phyloP scores from a whole-genome alignment of 2,888 invertebrate genomes.

The Napeogenes sylphis region DNA sequence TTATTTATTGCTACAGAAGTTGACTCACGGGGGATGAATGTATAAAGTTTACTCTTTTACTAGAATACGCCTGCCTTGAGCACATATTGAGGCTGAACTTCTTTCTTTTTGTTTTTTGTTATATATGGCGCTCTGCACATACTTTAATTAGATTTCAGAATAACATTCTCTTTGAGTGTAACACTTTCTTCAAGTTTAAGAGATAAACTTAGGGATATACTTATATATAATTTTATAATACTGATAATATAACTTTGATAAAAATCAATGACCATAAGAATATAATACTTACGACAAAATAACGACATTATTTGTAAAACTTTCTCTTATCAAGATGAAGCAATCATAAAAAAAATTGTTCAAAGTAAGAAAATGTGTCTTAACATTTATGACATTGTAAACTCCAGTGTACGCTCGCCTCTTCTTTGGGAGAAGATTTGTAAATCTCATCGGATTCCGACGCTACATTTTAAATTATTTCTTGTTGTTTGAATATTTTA shows the following conservation, averaged over 20 bases:
- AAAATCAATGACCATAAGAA: neutral
- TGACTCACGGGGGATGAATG: constrained; percentile 66
- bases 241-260: neutral
- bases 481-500: too few species aligned
- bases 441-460: too few species aligned
- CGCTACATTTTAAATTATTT: too few species aligned
- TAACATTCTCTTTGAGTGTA: constrained; percentile 37
- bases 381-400: neutral
- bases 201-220: neutral
- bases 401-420: too few species aligned
- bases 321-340: too few species aligned
- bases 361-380: neutral
- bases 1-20: constrained; percentile 37
- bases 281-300: neutral
- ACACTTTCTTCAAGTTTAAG: neutral
- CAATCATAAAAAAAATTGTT: neutral
- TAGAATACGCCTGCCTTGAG: too few species aligned
- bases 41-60: constrained; percentile 64
- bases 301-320: too few species aligned
- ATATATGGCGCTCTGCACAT: constrained; percentile 53
- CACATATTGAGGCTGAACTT: too few species aligned
- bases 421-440: too few species aligned
- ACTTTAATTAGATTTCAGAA: constrained; percentile 47
- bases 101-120: constrained; percentile 63
- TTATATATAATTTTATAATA: neutral